Evolutionary conservation across 30 jellyfish, hydroid and myxozoan species (phyloP), one percentile per base, ranked within the genome.

Genomic region (Hydra vulgaris): DNA sequence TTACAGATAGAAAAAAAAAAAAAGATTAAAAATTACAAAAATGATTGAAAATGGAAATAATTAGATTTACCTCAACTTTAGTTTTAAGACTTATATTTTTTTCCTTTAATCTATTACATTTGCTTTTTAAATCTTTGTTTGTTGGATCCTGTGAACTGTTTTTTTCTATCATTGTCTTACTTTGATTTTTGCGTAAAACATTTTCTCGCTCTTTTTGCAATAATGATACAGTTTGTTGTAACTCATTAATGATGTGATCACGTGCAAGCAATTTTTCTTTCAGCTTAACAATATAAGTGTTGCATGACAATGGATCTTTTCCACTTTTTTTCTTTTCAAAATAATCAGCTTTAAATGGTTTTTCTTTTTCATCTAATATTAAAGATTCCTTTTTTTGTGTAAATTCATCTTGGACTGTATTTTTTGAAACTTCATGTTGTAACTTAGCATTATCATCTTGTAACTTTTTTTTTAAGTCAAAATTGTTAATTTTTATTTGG

Each of bases 181-280:
- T 27, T 27, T 40, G 61, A 40, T 24, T 7, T 0, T 74, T 24
- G 24, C 21, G 61, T 4, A 80, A n/a, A 4, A 68, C 8, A 22
- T 68, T n/a, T 66, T 66, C 87, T 16, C 75, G 67, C 53, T 66
- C 84, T 15, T 66, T 20, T 79, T 80, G 85, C 17, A 80, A 54
- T n/a, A 70, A n/a, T 8, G 21, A 16, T 0, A 80, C 84, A 67
- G 87, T 70, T 66, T 24, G 18, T 19, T 80, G 52, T 17, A 80
- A 52, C n/a, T 80, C 85, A n/a, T 23, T 19, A 27, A 80, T 80
- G n/a, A 66, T 82, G 17, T 26, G 23, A 0, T 70, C 87, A 23
- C 70, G 67, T 8, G 66, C 67, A 15, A 26, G 53, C 27, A 78
- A 23, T 17, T 78, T 78, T 19, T 54, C 77, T 78, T 56, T 54